Evolutionary conservation across 2,888 invertebrate genomes (phyloP), one percentile per base, ranked within the genome.

Genomic region (Periphyllus acericola): DNA sequence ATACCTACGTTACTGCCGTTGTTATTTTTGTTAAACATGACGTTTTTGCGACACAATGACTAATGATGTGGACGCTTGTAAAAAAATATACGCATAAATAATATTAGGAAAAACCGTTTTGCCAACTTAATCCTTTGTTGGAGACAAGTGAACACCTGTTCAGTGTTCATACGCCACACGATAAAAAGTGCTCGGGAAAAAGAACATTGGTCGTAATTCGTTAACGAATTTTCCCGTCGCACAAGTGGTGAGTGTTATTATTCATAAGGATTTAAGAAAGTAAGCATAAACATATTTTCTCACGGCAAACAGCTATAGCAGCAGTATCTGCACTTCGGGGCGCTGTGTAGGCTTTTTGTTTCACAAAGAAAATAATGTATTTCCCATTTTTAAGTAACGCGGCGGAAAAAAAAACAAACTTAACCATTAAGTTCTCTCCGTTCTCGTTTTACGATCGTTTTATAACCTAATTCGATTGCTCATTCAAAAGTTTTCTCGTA

Each of bases 391-490:
- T 11, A 29, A 36, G 21, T 29, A 83, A 75, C 55, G 40, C 29
- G 19, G 66, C 46, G 55, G 4, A 46, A 36, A 5, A 32, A 46
- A n/a, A 29, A 40, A 60, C 75, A 2, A 36, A 8, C 60, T 60
- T 36, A 34, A 32, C 83, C 60, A 21, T 83, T 83, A 83, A 75
- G 72, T 29, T 74, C 36, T 74, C 36, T 60, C 40, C 29, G 25
- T 40, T 60, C n/a, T n/a, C 60, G 52, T 75, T 78, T 85, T 72
- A 83, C 83, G 55, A 74, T 83, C 71, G 52, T 78, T 78, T 85
- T 78, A 85, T 71, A 68, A 85, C 68, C 85, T 85, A 85, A 85
- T 85, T 85, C 74, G 74, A 83, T 83, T 29, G 83, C 55, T 74
- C 52, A 78, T 85, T 78, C 78, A 21, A 85, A 85, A 78, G 78